A percentile compares a stretch with the other conserved stretches of the same genome.
phyloP scores from a whole-genome alignment of 2,113 vertebrate species.

The Stegastes partitus region DNA sequence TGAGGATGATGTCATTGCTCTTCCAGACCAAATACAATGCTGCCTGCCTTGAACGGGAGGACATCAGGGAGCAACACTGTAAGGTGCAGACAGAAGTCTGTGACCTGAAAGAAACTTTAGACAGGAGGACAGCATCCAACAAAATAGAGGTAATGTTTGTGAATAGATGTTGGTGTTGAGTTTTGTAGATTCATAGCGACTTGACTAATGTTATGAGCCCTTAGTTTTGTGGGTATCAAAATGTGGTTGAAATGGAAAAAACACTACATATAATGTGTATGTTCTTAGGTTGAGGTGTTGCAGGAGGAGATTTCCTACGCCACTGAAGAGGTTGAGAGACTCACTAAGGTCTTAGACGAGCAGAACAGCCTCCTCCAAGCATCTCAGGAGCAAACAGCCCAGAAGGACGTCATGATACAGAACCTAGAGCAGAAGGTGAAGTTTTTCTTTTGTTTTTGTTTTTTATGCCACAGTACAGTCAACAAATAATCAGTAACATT shows the following conservation, averaged over 20 bases:
- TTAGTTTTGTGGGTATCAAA: background rate
- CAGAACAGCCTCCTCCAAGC: constrained; percentile 86
- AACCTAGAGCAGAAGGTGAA: constrained; percentile 88
- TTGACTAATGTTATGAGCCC: background rate
- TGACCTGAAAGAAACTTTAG: constrained; percentile 87
- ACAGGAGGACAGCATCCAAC: constrained; percentile 86
- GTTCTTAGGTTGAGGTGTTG: constrained; percentile 89
- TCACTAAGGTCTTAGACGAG: constrained; percentile 90
- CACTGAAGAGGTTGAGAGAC: constrained; percentile 89
- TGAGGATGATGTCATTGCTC: constrained; percentile 10
- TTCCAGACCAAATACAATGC: constrained; percentile 87
- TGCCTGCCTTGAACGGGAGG: constrained; percentile 86
- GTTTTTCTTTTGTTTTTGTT: too few relatives aligned
- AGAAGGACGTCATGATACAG: constrained; percentile 87
- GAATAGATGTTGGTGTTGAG: background rate
- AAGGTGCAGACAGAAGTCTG: constrained; percentile 86
- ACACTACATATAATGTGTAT: background rate
- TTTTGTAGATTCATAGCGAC: background rate
- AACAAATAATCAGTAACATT: background rate
- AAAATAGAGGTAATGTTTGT: constrained; percentile 88
- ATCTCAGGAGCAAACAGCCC: constrained; percentile 84
- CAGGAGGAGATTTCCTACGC: constrained; percentile 91
- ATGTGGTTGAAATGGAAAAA: background rate
- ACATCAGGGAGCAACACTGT: constrained; percentile 79
- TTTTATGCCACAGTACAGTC: background rate